These are phyloP conservation scores for Rhizoglyphus robini DNA, from an alignment of 1,140 invertebrate genomes.

Conservation along the genomic window DNA sequence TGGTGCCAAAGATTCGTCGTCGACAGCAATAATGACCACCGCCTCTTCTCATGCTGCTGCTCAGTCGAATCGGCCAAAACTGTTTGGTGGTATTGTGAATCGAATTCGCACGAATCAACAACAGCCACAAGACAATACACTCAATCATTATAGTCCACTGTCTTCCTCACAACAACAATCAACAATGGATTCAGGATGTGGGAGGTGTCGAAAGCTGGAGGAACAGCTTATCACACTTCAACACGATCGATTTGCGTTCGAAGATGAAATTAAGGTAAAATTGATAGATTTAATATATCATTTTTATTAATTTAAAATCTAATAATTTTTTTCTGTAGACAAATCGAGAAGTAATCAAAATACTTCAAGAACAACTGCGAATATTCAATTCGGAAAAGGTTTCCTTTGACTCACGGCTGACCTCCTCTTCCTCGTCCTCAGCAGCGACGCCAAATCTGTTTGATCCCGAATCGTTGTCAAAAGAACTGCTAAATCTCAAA, in stretches of 20 bases:
- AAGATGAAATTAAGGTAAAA: slow-evolving; percentile 31
- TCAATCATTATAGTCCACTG: not conserved
- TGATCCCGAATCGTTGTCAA: not conserved
- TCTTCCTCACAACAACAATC: not conserved
- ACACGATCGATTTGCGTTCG: slow-evolving; percentile 29
- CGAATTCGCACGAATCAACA: not conserved
- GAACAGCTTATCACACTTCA: slow-evolving; percentile 26
- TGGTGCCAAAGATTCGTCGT: not conserved
- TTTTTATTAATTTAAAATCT: not conserved
- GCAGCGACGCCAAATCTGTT: too few relatives aligned
- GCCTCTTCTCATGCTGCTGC: not conserved
- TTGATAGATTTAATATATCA: not conserved
- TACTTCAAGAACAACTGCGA: slow-evolving; percentile 34
- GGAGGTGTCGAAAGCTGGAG: slow-evolving; percentile 17
- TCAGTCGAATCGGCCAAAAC: slow-evolving; percentile 3
- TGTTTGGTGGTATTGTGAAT: slow-evolving; percentile 15
- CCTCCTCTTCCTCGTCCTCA: not conserved
- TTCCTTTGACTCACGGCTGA: slow-evolving; percentile 30
- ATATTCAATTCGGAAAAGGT: slow-evolving; percentile 28
- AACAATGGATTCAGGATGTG: not conserved
- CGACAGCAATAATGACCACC: too few relatives aligned
- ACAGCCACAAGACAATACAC: not conserved
- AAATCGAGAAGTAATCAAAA: slow-evolving; percentile 33
- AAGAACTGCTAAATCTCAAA: not conserved
- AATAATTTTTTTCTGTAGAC: slow-evolving; percentile 22